Evolutionary conservation across 2,113 vertebrate species (phyloP).

Genomic region (Prinia subflava): DNA sequence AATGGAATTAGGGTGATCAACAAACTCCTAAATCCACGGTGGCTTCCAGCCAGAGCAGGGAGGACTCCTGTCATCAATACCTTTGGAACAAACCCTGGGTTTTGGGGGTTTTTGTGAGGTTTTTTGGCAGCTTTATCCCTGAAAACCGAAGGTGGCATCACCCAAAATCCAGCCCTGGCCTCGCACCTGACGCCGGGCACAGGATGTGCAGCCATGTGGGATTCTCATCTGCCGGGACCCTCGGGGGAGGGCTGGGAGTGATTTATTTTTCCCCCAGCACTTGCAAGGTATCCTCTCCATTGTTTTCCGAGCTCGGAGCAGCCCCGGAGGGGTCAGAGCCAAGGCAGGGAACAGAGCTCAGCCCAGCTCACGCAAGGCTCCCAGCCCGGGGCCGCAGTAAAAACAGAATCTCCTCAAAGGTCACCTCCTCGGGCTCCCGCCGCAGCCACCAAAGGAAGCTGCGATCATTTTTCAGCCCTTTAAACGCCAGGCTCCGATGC

Average conservation of each 20-base stretch:
- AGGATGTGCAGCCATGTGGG: constrained; percentile 1
- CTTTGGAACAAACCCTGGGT: too few relatives aligned
- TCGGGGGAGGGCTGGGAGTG: not conserved
- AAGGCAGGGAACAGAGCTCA: constrained; percentile 37
- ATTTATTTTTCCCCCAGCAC: not conserved
- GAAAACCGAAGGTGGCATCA: rapidly evolving
- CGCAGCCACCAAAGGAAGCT: constrained; percentile 68
- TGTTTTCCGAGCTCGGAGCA: not conserved
- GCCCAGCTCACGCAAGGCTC: constrained; percentile 58
- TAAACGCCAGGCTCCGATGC: constrained; percentile 56
- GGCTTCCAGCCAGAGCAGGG: not conserved
- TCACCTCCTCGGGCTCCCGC: constrained; percentile 63
- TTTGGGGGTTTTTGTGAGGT: too few relatives aligned
- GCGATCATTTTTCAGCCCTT: constrained; percentile 77
- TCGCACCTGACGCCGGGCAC: not conserved
- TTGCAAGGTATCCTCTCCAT: not conserved
- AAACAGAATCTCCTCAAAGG: constrained; percentile 71
- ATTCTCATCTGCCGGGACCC: constrained; percentile 4
- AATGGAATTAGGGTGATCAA: not conserved
- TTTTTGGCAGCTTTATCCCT: not conserved
- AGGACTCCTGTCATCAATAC: not conserved
- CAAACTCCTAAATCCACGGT: not conserved
- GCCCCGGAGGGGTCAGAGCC: constrained; percentile 48
- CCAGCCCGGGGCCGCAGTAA: not conserved
- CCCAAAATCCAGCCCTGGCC: rapidly evolving